These are phyloP conservation scores for Brenthis ino DNA, from an alignment of 2,888 invertebrate species.

Conservation along the genomic window DNA sequence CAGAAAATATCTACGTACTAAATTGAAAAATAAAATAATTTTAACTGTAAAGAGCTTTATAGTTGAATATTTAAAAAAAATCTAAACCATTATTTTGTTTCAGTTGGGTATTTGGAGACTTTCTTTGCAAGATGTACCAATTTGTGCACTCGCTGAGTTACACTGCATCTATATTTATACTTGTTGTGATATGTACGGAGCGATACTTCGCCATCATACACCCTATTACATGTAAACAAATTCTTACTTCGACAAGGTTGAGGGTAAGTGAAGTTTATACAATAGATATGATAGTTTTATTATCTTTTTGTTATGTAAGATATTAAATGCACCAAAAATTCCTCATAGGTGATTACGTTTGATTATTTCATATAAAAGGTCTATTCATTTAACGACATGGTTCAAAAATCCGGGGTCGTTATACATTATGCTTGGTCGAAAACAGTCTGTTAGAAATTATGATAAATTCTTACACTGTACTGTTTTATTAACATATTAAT, in stretches of 20 bases:
- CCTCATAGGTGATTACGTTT: not conserved
- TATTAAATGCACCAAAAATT: not conserved
- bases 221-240: slow-evolving; percentile 92
- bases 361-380: not conserved
- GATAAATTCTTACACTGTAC: no score
- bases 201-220: slow-evolving; percentile 93
- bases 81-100: slow-evolving; percentile 50
- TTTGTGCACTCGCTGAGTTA: slow-evolving; percentile 94
- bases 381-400: not conserved
- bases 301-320: not conserved
- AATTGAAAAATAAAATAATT: no score
- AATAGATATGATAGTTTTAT: not conserved
- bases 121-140: slow-evolving; percentile 95
- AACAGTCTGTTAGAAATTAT: no score
- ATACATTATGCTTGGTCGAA: not conserved
- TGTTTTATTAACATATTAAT: no score
- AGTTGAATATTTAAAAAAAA: not conserved
- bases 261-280: slow-evolving; percentile 82
- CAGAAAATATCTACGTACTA: no score
- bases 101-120: slow-evolving; percentile 92
- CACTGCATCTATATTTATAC: slow-evolving; percentile 93
- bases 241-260: slow-evolving; percentile 88
- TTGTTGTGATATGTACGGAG: slow-evolving; percentile 94
- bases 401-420: not conserved
- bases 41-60: no score